Percentiles rank a stretch among this genome's conserved stretches.
Conservation (phyloP, 2,113 vertebrate species). For the Psammodynastes pulverulentus region DNA sequence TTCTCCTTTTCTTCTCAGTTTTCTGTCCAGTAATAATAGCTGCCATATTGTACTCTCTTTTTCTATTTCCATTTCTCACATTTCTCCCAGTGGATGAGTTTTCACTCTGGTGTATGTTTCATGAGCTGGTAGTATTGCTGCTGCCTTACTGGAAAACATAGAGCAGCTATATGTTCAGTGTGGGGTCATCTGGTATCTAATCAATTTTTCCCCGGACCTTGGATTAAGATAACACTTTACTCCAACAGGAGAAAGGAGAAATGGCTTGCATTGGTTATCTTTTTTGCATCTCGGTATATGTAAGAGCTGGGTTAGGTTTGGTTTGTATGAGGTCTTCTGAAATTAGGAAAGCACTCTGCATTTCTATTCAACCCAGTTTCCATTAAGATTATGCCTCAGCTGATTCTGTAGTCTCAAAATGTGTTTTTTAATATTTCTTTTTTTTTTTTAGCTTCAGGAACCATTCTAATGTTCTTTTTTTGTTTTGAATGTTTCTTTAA, state of each 20-base stretch:
- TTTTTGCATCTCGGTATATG: not conserved
- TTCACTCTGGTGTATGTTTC: conserved; percentile 25
- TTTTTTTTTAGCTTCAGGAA: not conserved
- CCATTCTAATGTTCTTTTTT: not conserved
- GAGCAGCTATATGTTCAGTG: not conserved
- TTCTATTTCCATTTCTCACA: conserved; percentile 12
- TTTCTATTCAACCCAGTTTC: not conserved
- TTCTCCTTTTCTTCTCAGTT: not conserved
- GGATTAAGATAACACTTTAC: not conserved
- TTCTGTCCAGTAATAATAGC: conserved; percentile 3
- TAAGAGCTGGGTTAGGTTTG: not conserved
- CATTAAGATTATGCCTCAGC: not conserved
- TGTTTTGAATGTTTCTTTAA: not conserved
- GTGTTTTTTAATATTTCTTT: not conserved
- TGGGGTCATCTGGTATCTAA: not conserved
- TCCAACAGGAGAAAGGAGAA: not conserved
- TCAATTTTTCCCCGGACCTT: not conserved
- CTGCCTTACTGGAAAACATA: not conserved
- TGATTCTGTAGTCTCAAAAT: not conserved
- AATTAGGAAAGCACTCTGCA: not conserved
- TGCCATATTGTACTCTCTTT: not conserved
- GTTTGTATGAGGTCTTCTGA: not conserved
- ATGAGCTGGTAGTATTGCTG: conserved; percentile 1
- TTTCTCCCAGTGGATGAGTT: conserved; percentile 16
- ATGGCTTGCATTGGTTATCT: not conserved